These are phyloP conservation scores for Petrolisthes manimaculis DNA, from an alignment of 2,888 invertebrate species.

Conservation along the genomic window DNA sequence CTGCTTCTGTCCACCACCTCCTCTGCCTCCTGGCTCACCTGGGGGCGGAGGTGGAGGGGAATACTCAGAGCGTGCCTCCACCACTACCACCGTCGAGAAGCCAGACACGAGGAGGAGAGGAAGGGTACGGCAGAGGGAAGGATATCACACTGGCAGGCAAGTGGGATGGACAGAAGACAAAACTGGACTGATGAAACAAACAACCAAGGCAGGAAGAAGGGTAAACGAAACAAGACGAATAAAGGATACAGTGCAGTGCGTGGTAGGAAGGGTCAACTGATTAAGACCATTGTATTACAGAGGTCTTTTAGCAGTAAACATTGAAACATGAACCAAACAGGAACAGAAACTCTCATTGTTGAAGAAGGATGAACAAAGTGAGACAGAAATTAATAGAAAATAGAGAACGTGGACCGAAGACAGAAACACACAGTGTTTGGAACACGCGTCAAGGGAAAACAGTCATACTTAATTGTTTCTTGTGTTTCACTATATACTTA, in stretches of 20 bases:
- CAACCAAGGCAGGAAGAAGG: not conserved
- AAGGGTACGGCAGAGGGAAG: not conserved
- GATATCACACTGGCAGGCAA: not conserved
- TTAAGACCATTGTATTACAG: not conserved
- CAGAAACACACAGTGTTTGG: no score
- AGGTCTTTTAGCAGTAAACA: not conserved
- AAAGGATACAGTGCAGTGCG: not conserved
- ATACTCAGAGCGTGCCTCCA: not conserved
- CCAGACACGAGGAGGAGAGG: not conserved
- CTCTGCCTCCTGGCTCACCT: constrained; percentile 8
- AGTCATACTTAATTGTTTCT: no score
- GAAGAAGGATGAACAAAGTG: not conserved
- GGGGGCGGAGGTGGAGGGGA: constrained; percentile 1
- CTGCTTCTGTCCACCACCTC: not conserved
- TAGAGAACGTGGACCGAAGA: not conserved
- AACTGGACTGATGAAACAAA: not conserved
- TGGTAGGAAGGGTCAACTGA: not conserved
- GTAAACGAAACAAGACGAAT: not conserved
- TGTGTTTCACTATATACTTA: no score
- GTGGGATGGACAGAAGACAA: not conserved
- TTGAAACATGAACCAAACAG: no score
- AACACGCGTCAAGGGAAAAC: no score
- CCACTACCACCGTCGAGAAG: not conserved
- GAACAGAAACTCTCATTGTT: no score
- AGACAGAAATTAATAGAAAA: not conserved